Percentiles rank a stretch among this genome's conserved stretches.
Evolutionary conservation across 2,888 invertebrate genomes (phyloP).

Genomic region (Glaucopsyche alexis): DNA sequence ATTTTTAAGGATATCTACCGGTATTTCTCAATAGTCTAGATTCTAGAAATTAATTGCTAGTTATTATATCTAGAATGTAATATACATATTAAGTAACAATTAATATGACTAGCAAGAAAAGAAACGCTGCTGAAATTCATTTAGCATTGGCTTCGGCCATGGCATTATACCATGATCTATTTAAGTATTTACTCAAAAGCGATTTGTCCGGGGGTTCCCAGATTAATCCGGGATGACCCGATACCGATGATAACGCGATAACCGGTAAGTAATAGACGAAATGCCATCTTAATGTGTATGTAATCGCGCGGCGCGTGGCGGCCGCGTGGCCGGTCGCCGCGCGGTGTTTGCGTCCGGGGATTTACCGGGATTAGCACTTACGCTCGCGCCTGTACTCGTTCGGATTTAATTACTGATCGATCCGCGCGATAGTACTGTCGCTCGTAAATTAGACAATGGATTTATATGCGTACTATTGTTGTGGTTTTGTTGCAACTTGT

Average conservation of each 20-base stretch:
- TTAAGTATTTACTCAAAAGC: constrained; percentile 15
- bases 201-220: constrained; percentile 56
- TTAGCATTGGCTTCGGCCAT: not conserved
- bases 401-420: constrained; percentile 73
- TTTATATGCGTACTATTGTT: constrained; percentile 44
- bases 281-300: constrained; percentile 70
- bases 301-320: constrained; percentile 64
- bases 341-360: constrained; percentile 57
- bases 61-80: too few species aligned
- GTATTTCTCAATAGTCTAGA: too few species aligned
- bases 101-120: too few species aligned
- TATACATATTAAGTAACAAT: too few species aligned
- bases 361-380: constrained; percentile 74
- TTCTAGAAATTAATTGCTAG: too few species aligned
- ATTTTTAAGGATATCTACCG: too few species aligned
- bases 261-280: constrained; percentile 65
- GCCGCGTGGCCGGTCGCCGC: constrained; percentile 53
- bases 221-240: constrained; percentile 59
- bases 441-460: constrained; percentile 67
- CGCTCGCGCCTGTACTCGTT: constrained; percentile 51
- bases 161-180: not conserved
- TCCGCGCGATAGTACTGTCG: constrained; percentile 55
- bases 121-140: not conserved
- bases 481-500: constrained; percentile 21
- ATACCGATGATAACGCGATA: constrained; percentile 70